Conservation (phyloP, 2,113 vertebrate genomes). For the Rissa tridactyla region DNA sequence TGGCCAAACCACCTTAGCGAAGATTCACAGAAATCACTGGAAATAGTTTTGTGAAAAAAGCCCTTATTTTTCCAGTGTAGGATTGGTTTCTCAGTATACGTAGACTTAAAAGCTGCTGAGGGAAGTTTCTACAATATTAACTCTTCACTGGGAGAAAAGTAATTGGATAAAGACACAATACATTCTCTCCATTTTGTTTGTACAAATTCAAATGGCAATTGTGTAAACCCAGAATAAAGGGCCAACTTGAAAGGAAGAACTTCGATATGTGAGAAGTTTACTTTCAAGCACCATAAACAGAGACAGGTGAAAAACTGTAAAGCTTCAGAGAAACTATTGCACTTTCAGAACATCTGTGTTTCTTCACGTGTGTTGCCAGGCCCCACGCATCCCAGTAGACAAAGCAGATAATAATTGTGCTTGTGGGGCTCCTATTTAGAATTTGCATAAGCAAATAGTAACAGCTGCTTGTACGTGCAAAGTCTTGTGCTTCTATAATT, state of each 20-base stretch:
- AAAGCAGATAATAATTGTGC: background rate
- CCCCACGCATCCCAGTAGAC: background rate
- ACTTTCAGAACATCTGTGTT: background rate
- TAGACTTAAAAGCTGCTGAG: background rate
- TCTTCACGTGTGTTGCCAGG: background rate
- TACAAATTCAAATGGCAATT: background rate
- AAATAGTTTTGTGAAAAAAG: background rate
- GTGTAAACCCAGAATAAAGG: background rate
- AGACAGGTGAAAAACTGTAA: background rate
- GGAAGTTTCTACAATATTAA: background rate
- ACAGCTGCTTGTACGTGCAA: background rate
- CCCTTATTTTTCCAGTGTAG: background rate
- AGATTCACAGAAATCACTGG: background rate
- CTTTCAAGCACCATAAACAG: background rate
- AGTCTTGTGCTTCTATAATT: background rate
- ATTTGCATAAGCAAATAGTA: background rate
- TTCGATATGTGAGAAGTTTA: background rate
- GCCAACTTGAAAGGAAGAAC: background rate
- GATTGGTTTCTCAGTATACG: background rate
- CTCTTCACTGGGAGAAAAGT: background rate
- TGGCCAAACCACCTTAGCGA: background rate
- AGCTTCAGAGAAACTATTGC: background rate
- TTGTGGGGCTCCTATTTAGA: background rate
- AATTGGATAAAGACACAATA: background rate
- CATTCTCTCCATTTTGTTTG: background rate